Percentiles rank a stretch among this genome's conserved stretches.
These are phyloP conservation scores for Spinibarbus caldwelli DNA, from an alignment of 2,797 vertebrate genomes.

Conservation along the genomic window DNA sequence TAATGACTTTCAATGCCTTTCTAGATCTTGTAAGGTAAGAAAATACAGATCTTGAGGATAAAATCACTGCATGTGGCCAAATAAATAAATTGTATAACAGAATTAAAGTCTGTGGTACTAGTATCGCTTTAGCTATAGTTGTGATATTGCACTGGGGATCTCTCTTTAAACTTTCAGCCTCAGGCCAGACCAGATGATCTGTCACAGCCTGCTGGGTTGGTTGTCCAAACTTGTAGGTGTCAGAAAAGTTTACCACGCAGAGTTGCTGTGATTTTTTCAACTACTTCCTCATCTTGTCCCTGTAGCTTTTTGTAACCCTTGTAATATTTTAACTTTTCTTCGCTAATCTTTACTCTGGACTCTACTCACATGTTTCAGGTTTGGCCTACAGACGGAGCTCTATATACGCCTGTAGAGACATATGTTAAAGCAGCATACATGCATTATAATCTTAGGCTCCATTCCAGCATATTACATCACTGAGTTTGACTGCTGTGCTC, in stretches of 20 bases:
- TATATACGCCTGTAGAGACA: constrained; percentile 58
- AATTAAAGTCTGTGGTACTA: background rate
- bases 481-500: constrained; percentile 47
- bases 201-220: constrained; percentile 81
- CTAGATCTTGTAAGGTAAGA: background rate
- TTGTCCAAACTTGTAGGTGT: constrained; percentile 74
- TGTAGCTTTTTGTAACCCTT: background rate
- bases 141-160: constrained; percentile 44
- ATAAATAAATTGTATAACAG: background rate
- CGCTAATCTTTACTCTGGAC: background rate
- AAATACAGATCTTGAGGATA: background rate
- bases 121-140: background rate
- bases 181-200: constrained; percentile 72
- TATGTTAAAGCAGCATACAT: background rate
- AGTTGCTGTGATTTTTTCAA: constrained; percentile 57
- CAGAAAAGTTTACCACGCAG: constrained; percentile 69
- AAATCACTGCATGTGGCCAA: background rate
- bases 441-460: constrained; percentile 47
- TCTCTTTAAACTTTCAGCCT: constrained; percentile 67
- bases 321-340: background rate
- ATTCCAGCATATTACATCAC: constrained; percentile 60
- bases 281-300: constrained; percentile 29
- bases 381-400: constrained; percentile 80
- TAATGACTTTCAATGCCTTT: background rate
- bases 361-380: background rate